A percentile compares a stretch with the other conserved stretches of the same genome.
phyloP scores from a whole-genome alignment of 2,888 invertebrate genomes.

The Cremastinae sp. region DNA sequence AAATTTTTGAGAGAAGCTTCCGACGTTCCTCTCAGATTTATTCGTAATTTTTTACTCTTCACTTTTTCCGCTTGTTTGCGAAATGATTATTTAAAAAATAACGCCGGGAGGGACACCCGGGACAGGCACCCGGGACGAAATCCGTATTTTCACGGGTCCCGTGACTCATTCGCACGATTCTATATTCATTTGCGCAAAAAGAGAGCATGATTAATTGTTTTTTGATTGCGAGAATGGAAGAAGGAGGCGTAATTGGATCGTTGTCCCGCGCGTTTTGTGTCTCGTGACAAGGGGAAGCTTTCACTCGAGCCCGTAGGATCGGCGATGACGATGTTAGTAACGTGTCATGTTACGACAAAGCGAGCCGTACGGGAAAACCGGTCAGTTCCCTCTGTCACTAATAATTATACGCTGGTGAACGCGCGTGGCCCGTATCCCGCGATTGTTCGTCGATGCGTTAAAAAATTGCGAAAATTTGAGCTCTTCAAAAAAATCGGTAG shows the following conservation, averaged over 20 bases:
- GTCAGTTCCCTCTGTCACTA: conserved; percentile 40
- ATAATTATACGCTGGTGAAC: conserved; percentile 36
- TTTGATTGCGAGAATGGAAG: neutral
- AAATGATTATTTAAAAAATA: neutral
- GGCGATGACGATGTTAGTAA: conserved; percentile 28
- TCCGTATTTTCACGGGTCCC: no score
- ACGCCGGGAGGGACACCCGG: no score
- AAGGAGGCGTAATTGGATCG: conserved; percentile 30
- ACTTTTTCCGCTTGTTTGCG: neutral
- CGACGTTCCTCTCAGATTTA: neutral
- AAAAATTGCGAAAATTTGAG: neutral
- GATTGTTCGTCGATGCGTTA: neutral
- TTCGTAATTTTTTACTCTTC: neutral
- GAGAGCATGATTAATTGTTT: neutral
- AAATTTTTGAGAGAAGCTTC: neutral
- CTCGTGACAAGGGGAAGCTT: conserved; percentile 33
- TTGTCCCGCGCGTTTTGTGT: conserved; percentile 7
- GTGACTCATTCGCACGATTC: no score
- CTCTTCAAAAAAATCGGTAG: neutral
- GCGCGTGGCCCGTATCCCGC: neutral
- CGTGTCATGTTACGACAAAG: conserved; percentile 47
- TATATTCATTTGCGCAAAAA: neutral
- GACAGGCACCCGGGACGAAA: no score
- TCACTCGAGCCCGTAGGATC: conserved; percentile 31
- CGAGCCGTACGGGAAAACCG: conserved; percentile 21